Conservation (phyloP, 2,113 vertebrate species). For the Panthera uncia region DNA sequence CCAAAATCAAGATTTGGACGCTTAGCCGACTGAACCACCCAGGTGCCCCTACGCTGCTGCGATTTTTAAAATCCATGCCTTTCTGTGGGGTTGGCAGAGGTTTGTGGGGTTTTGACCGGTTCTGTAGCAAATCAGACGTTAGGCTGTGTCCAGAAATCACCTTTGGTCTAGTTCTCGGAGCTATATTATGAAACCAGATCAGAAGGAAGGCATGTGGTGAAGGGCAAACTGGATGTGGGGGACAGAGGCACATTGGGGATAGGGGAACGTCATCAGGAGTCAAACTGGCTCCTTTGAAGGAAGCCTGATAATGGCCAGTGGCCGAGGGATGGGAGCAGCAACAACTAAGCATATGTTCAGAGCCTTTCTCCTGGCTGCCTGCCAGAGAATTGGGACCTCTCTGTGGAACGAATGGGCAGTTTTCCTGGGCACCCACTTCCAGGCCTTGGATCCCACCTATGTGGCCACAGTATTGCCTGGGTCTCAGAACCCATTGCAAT, state of each 20-base stretch:
- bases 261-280: not conserved
- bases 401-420: not conserved
- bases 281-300: not conserved
- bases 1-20: too few relatives aligned
- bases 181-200: not conserved
- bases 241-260: not conserved
- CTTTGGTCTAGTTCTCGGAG: not conserved
- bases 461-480: not conserved
- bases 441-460: not conserved
- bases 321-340: not conserved
- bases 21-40: too few relatives aligned
- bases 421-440: not conserved
- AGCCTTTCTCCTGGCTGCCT: not conserved
- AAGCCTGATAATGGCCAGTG: not conserved
- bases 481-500: not conserved
- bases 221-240: not conserved
- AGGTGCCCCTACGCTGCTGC: not conserved
- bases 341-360: not conserved
- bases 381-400: not conserved
- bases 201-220: not conserved
- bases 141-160: slow-evolving; percentile 40
- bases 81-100: slow-evolving; percentile 14
- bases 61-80: not conserved
- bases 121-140: slow-evolving; percentile 29
- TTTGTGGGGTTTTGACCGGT: not conserved